Evolutionary conservation across 2,797 vertebrate species (phyloP), one percentile per base, ranked within the genome.

Genomic region (Brotula barbata): DNA sequence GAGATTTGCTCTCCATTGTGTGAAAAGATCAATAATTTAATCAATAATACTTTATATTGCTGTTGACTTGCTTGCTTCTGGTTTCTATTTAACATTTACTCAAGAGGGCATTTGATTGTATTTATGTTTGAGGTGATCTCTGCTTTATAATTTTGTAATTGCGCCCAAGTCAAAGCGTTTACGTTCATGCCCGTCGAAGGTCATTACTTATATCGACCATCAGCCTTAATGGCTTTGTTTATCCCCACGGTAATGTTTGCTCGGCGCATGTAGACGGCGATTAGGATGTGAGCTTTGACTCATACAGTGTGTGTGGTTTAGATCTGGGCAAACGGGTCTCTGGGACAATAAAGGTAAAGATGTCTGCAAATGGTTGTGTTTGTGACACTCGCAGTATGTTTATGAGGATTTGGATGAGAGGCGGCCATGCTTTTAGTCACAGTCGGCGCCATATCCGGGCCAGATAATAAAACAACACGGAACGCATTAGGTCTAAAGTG

Each of bases 231-330:
- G 69, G 57, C 68, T 49, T 31, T 81, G 78, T 84, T 86, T 86
- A 52, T 58, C 58, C 43, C 43, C 3, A 3, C 58, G 8, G 1
- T 51, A 3, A 6, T 90, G 86, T 87, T 89, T 87, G 86, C 84
- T 68, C 75, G 47, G 40, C 61, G 61, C 58, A 51, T 48, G 65
- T 55, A 68, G 62, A 14, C 10, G 3, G 25, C 13, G 53, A 68
- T 79, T 75, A 79, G 55, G 72, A 78, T 16, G 16, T 78, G 85
- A 78, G 80, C 85, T 75, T 74, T 80, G 75, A 65, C 70, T 74
- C 70, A 6, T 34, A 16, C 28, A 6, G 25, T 60, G 3, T 41
- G 39, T 6, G 3, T 2, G 34, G 40, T 40, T 54, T 52, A 50
- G 47, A 46, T 61, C 28, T 40, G 46, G 31, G 63, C 73, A 77